Evolutionary conservation across 2,888 invertebrate species (phyloP).

Genomic region (Spisula solida): DNA sequence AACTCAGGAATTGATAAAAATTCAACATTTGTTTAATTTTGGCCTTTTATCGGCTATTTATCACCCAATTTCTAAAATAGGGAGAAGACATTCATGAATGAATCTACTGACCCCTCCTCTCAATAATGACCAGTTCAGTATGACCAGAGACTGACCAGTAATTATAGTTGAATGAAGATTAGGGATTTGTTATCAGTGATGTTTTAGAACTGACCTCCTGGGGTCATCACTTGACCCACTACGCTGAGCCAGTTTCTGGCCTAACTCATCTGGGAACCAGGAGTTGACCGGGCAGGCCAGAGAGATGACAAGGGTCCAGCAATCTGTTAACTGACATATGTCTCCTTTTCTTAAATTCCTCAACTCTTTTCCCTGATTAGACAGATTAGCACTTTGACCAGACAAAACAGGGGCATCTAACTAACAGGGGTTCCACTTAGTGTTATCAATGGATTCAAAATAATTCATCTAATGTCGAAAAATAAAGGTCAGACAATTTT

Average conservation of each 20-base stretch:
- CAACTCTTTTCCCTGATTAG: not conserved
- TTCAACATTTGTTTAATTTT: not conserved
- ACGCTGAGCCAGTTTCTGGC: not conserved
- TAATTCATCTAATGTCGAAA: not conserved
- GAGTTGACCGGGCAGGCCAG: not conserved
- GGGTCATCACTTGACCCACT: constrained; percentile 48
- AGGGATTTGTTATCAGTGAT: constrained; percentile 32
- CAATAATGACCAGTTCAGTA: constrained; percentile 40
- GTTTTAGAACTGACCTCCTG: constrained; percentile 43
- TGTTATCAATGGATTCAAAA: not conserved
- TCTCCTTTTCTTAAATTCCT: not conserved
- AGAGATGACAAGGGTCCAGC: not conserved
- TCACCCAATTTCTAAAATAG: not conserved
- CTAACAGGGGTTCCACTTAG: not conserved
- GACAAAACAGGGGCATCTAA: not conserved
- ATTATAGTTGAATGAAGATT: constrained; percentile 55
- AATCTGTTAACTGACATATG: not conserved
- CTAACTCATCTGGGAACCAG: not conserved
- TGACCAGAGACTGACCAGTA: constrained; percentile 61
- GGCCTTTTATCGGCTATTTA: constrained; percentile 23
- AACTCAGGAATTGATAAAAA: not conserved
- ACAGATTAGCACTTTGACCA: not conserved
- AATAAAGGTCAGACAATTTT: not conserved
- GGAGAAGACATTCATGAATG: constrained; percentile 41
- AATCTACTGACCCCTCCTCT: constrained; percentile 31